Conservation (phyloP, 2,113 vertebrate species). For the Cavia porcellus region DNA sequence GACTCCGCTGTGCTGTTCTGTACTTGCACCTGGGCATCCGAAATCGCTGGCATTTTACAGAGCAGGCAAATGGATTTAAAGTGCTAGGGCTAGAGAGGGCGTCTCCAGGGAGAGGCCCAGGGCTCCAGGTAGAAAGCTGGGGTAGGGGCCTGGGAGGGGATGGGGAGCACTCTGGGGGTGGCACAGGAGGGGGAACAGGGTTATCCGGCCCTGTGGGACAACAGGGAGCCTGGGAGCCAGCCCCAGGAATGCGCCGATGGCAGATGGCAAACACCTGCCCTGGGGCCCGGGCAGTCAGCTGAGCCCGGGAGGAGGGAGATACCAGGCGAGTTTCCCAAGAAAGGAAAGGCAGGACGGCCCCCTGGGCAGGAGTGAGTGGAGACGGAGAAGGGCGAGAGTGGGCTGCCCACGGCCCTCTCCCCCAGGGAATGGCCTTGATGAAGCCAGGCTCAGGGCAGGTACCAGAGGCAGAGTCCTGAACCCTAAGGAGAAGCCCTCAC, state of each 20-base stretch:
- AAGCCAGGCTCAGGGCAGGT: not conserved
- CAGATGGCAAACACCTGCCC: slow-evolving; percentile 67
- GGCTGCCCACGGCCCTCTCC: not conserved
- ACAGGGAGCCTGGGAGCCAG: slow-evolving; percentile 56
- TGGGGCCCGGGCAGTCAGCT: slow-evolving; percentile 51
- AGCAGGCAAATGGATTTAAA: not conserved
- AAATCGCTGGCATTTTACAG: not conserved
- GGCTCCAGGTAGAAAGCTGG: not conserved
- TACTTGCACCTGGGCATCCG: not conserved
- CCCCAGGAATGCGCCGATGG: slow-evolving; percentile 32
- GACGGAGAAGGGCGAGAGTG: not conserved
- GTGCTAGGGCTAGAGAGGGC: not conserved
- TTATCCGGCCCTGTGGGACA: slow-evolving; percentile 30
- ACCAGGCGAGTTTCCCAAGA: slow-evolving; percentile 1
- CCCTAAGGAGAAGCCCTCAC: not conserved
- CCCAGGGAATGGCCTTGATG: not conserved
- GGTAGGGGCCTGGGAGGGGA: not conserved
- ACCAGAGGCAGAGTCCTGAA: not conserved
- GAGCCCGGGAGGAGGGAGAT: not conserved
- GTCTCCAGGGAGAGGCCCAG: not conserved
- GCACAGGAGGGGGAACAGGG: not conserved
- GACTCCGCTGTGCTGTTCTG: too few relatives aligned
- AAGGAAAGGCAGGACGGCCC: slow-evolving; percentile 15
- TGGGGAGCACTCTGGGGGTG: not conserved
- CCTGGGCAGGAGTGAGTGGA: not conserved